Percentiles rank a stretch among this genome's conserved stretches.
Conservation (phyloP, 2,113 vertebrate species). For the Fregetta grallaria region DNA sequence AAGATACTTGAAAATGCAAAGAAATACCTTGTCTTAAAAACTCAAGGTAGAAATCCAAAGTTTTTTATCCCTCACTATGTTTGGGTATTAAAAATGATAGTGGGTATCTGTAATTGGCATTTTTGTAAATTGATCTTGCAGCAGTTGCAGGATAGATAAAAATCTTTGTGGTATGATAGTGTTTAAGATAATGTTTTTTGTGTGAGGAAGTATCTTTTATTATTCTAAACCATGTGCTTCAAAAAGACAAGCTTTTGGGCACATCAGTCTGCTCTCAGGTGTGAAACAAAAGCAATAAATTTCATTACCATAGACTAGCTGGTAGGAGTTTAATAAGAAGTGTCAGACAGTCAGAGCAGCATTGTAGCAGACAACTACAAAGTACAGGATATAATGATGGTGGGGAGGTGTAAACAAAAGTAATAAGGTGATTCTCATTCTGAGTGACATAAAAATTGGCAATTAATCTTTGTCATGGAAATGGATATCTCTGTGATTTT, state of each 20-base stretch:
- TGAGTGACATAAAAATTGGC: neutral
- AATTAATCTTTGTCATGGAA: neutral
- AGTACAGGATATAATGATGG: neutral
- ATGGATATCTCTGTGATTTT: neutral
- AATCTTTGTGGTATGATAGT: neutral
- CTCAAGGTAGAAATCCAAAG: neutral
- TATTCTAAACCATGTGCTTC: neutral
- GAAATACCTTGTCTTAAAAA: neutral
- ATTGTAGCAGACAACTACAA: neutral
- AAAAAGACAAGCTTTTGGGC: neutral
- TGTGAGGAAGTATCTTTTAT: neutral
- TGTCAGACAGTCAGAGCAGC: neutral
- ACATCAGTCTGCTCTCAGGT: neutral
- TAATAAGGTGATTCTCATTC: neutral
- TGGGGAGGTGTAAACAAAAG: neutral
- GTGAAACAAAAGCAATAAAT: neutral
- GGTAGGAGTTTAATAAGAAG: neutral
- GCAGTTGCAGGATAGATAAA: neutral
- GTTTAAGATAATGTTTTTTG: neutral
- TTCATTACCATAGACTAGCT: rapidly evolving
- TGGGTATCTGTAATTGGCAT: neutral
- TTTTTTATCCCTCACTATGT: neutral
- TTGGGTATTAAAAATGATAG: neutral
- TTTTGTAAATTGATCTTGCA: neutral
- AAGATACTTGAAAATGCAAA: neutral